Evolutionary conservation across 2,888 invertebrate genomes (phyloP).

Genomic region (Eurois occulta): DNA sequence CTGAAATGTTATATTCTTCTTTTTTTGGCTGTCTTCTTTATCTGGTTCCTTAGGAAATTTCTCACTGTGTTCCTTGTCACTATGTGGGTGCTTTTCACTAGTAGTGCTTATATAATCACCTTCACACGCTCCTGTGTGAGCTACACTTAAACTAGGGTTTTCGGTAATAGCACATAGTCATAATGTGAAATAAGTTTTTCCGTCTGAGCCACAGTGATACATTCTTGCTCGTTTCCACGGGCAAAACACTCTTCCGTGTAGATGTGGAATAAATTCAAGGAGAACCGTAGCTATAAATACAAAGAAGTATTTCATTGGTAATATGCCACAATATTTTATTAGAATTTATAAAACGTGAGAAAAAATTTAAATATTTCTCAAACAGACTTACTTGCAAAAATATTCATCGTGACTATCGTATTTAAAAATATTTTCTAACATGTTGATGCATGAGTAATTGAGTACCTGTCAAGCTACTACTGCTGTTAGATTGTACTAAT

Average conservation of each 20-base stretch:
- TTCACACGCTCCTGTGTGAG: conserved; percentile 35
- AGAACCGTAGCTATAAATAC: conserved; percentile 17
- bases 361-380: background rate
- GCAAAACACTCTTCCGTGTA: conserved; percentile 28
- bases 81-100: conserved; percentile 18
- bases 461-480: conserved; percentile 1
- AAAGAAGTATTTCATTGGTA: background rate
- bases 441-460: background rate
- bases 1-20: background rate
- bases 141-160: conserved; percentile 1
- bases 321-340: background rate
- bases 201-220: conserved; percentile 32
- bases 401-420: conserved; percentile 22
- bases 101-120: conserved; percentile 32
- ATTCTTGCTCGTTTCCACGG: conserved; percentile 36
- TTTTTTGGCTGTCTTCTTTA: background rate
- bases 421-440: background rate
- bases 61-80: background rate
- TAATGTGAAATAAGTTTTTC: conserved; percentile 29
- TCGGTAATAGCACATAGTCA: conserved; percentile 15
- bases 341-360: background rate
- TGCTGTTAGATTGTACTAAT: conserved; percentile 10
- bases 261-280: background rate
- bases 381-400: conserved; percentile 45
- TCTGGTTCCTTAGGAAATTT: background rate